Percentiles rank a stretch among this genome's conserved stretches.
These are phyloP conservation scores for Aporophyla lueneburgensis DNA, from an alignment of 2,888 invertebrate species.

Conservation along the genomic window DNA sequence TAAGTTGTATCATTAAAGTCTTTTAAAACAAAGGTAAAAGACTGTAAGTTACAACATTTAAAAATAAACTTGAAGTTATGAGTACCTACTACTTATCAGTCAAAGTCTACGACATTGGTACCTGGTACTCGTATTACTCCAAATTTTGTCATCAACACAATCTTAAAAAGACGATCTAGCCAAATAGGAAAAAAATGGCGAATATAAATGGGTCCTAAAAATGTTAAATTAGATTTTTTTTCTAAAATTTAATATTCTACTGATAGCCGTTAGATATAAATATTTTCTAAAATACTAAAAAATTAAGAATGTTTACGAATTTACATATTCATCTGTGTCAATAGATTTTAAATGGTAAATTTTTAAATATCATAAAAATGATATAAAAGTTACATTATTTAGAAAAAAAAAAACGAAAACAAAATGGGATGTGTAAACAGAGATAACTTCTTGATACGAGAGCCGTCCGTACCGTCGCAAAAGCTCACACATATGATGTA, in stretches of 20 bases:
- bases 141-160: slow-evolving; percentile 4
- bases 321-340: slow-evolving; percentile 38
- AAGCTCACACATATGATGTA: slow-evolving; percentile 13
- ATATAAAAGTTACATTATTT: not conserved
- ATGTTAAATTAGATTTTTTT: slow-evolving; percentile 14
- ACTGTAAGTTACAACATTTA: not conserved
- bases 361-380: slow-evolving; percentile 25
- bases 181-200: slow-evolving; percentile 11
- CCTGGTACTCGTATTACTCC: too few species aligned
- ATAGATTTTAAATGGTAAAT: not conserved
- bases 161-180: not conserved
- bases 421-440: slow-evolving; percentile 11
- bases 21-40: not conserved
- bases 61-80: not conserved
- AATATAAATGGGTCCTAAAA: slow-evolving; percentile 20
- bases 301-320: slow-evolving; percentile 2
- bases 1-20: slow-evolving; percentile 4
- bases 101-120: not conserved
- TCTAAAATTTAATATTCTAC: slow-evolving; percentile 14
- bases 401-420: not conserved
- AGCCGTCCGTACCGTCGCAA: slow-evolving; percentile 48
- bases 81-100: not conserved
- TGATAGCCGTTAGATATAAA: slow-evolving; percentile 27
- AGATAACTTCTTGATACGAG: slow-evolving; percentile 3
- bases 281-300: slow-evolving; percentile 15